Percentiles rank a stretch among this genome's conserved stretches.
Evolutionary conservation across 2,113 vertebrate species (phyloP).

Genomic region (Nannospalax galili): DNA sequence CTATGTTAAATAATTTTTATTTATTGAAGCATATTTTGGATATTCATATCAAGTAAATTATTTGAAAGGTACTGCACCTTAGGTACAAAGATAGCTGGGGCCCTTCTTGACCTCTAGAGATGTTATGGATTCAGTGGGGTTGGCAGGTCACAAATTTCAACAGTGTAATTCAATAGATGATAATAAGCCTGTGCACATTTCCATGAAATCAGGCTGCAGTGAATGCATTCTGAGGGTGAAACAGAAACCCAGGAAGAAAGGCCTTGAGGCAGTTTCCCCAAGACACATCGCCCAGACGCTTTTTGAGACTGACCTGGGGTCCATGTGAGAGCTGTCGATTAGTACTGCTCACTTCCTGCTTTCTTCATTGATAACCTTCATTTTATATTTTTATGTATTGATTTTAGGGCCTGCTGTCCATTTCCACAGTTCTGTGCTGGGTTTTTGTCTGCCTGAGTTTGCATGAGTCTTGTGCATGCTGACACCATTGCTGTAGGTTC

Average conservation of each 20-base stretch:
- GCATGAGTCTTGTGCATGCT: too few relatives aligned
- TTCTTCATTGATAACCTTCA: slow-evolving; percentile 19
- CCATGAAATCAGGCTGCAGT: background rate
- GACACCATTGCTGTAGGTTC: too few relatives aligned
- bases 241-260: background rate
- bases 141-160: background rate
- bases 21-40: background rate
- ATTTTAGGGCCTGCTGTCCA: too few relatives aligned
- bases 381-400: background rate
- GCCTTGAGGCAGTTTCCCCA: background rate
- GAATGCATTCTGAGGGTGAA: background rate
- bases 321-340: background rate
- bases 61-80: background rate
- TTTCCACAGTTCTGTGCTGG: too few relatives aligned
- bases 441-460: too few relatives aligned
- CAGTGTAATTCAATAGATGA: background rate
- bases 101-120: slow-evolving; percentile 8
- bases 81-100: background rate
- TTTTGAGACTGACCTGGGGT: background rate
- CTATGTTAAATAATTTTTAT: background rate
- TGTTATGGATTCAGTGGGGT: background rate
- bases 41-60: background rate
- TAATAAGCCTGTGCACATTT: background rate
- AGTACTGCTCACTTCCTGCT: background rate
- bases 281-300: background rate